Base-by-base conservation (phyloP, 2,797 vertebrate species). In the Cottoperca gobio region DNA sequence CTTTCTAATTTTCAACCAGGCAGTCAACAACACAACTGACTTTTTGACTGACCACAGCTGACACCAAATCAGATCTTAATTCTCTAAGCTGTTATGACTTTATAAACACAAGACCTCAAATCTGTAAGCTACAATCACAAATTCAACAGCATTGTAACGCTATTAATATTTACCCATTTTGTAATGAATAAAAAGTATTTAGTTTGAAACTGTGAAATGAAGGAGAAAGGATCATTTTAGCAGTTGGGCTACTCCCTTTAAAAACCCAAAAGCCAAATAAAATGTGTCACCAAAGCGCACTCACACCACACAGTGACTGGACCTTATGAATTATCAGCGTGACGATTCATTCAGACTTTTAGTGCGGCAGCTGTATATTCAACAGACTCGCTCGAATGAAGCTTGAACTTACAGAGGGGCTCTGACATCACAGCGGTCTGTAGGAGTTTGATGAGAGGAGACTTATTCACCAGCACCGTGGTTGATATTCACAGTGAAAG, bases 401-500 rank as follows among this genome's bases (percentile, higher is more conserved):
- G 46, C 62, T 26, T 64, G 61, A 84, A 86, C 54, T 54, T 74
- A 48, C 86, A 90, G 78, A 84, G 79, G 79, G 82, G 65, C 77
- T 84, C 69, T 89, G 91, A 91, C 88, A 87, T 91, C 81, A 83
- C 58, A 37, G 73, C 11, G 78, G 77, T 80, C 82, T 91, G 92
- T 91, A 86, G 92, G 91, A 91, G 90, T 89, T 77, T 77, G 88
- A 93, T 83, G 90, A 88, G 91, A 88, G 89, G 80, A 79, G 85
- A 87, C 86, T 90, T 88, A 79, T 83, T 92, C 89, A 90, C 84
- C 87, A 82, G 85, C 87, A 12, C 75, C 58, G 14, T 91, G 90
- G 88, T 94, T 95, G 89, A 92, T 94, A 95, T 95, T 92, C 94
- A 91, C 91, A 81, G 94, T 89, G 93, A 95, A 95, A 89, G 82